These are phyloP conservation scores for zebrafish (Danio rerio) DNA, from an alignment of 2,113 vertebrate species.

Conservation along the genomic window GRCz12tu NC_133194.1:38228001-38228500, in stretches of 20 bases:
- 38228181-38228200: conserved; percentile 63
- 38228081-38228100: background rate
- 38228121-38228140: conserved; percentile 17
- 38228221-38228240: conserved; percentile 67
- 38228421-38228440: conserved; percentile 12
- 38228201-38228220: conserved; percentile 65
- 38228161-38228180: conserved; percentile 25
- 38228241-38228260: conserved; percentile 67
- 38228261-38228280: conserved; percentile 61
- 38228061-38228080: conserved; percentile 1
- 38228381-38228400: background rate
- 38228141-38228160: background rate
- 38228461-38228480: conserved; percentile 22
- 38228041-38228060: too few species aligned
- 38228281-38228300: conserved; percentile 62
- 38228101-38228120: background rate
- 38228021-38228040: conserved; percentile 3
- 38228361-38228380: background rate
- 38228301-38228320: conserved; percentile 63
- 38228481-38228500: conserved; percentile 22
- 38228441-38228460: background rate
- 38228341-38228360: conserved; percentile 52
- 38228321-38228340: conserved; percentile 45
- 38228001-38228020: background rate
- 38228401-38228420: conserved; percentile 10